Evolutionary conservation across 2,113 vertebrate genomes (phyloP), one percentile per base, ranked within the genome.

Genomic region (Rhynchomys soricoides): DNA sequence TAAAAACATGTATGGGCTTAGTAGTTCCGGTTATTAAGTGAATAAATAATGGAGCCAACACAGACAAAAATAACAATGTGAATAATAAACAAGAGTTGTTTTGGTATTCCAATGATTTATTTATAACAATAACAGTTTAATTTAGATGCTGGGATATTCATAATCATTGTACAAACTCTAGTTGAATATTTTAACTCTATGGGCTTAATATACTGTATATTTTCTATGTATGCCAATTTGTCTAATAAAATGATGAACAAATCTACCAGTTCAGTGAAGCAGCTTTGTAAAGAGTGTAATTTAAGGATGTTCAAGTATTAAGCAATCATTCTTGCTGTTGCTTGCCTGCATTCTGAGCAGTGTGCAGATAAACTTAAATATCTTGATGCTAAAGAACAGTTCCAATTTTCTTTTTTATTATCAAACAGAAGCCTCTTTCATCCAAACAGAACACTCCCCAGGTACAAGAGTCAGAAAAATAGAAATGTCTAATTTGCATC

Each of bases 61-160:
- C 13, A 75, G 12, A 86, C 52, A 95, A 98, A 98, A 97, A 95
- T 43, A 97, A 92, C 89, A 96, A 96, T 98, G 98, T 96, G 94
- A 97, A 96, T 93, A 98, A 98, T 97, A 98, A 97, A 90, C 91
- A 98, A 97, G 96, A 98, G 97, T 97, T 89, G 73, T 96, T 95
- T 88, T 52, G 78, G 48, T 75, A 95, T 95, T 95, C 97, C 50
- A 82, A 86, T 95, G 86, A 98, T 97, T 97, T 98, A 97, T 98
- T 98, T 98, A 98, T 96, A 97, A 93, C 64, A 92, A 94, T 96
- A 97, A 97, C 95, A 73, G 90, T 98, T 98, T 91, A 97, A 97
- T 98, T 97, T 98, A 98, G 86, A 98, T 98, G 96, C 93, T 96
- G 97, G 85, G 86, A 92, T 96, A 97, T 90, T 78, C 73, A 96